Conservation (phyloP, 2,113 vertebrate species). For the Pristiophorus japonicus region DNA sequence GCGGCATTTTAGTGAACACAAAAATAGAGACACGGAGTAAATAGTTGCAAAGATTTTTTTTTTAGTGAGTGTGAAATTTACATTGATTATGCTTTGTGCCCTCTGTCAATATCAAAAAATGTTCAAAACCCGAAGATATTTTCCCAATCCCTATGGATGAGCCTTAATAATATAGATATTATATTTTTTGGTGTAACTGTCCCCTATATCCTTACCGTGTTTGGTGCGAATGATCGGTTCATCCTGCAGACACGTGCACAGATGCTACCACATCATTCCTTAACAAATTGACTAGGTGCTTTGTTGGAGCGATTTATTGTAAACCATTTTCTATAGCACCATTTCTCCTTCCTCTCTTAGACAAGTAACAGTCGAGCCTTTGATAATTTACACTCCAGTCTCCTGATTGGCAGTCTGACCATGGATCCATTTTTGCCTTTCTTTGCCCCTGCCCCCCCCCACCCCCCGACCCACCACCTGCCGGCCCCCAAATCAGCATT, state of each 20-base stretch:
- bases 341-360: not conserved
- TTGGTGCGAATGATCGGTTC: not conserved
- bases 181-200: not conserved
- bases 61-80: not conserved
- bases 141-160: not conserved
- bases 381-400: not conserved
- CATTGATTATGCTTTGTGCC: not conserved
- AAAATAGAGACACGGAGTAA: not conserved
- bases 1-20: too few species aligned
- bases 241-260: too few species aligned
- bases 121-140: not conserved
- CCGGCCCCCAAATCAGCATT: not conserved
- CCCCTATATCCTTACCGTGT: not conserved
- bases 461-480: too few species aligned
- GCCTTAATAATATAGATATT: not conserved
- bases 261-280: not conserved
- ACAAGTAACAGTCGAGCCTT: not conserved
- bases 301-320: not conserved
- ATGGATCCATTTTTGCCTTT: not conserved
- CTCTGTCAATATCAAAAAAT: not conserved
- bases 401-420: not conserved
- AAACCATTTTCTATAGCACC: not conserved
- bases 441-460: not conserved
- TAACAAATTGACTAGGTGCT: not conserved
- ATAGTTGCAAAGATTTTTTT: not conserved